A percentile compares a stretch with the other conserved stretches of the same genome.
phyloP scores from a whole-genome alignment of 2,888 invertebrate genomes.

The Hetaerina titia region DNA sequence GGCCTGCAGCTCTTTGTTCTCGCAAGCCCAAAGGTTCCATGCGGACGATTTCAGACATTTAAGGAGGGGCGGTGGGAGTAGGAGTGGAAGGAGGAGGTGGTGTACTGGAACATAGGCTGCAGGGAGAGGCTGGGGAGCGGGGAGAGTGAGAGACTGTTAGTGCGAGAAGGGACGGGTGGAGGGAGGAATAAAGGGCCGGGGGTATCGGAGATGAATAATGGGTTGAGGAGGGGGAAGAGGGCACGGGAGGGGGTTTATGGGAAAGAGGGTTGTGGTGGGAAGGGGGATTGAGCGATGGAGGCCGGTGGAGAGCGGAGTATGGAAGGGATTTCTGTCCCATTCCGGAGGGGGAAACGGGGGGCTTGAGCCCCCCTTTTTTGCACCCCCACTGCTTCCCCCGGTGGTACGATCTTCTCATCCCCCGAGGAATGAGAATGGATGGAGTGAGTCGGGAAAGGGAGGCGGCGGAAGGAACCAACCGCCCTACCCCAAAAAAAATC shows the following conservation, averaged over 20 bases:
- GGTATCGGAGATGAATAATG: background rate
- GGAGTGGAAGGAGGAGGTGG: background rate
- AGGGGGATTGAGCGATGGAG: background rate
- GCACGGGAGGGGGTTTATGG: background rate
- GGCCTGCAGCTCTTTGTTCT: background rate
- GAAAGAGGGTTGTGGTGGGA: background rate
- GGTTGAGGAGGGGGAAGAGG: background rate
- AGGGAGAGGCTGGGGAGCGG: no score
- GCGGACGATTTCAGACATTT: slow-evolving; percentile 1
- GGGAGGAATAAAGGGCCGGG: background rate
- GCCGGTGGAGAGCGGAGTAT: background rate
- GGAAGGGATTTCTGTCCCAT: slow-evolving; percentile 3
- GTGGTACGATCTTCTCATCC: background rate
- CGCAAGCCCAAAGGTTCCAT: background rate
- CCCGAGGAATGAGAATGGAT: background rate
- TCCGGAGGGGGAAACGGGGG: background rate
- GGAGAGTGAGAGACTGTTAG: background rate
- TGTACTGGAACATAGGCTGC: background rate
- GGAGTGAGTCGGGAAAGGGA: background rate
- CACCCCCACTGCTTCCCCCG: background rate
- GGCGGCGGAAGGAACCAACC: background rate
- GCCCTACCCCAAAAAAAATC: background rate
- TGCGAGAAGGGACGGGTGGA: background rate
- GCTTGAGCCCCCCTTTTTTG: background rate
- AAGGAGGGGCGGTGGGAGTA: background rate